Conservation (phyloP, 2,888 invertebrate species). For the Anarsia innoxiella region DNA sequence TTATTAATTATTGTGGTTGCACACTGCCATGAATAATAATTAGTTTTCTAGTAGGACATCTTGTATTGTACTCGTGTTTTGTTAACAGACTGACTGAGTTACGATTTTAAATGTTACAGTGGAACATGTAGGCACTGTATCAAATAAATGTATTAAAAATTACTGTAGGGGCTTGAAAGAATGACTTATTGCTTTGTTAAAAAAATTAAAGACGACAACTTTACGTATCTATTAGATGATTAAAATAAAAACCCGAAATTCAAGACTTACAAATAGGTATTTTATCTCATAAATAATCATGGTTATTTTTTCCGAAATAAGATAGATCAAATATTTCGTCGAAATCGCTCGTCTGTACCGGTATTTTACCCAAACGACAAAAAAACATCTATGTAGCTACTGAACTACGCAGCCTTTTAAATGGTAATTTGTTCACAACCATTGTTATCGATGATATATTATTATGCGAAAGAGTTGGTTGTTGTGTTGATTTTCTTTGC, state of each 20-base stretch:
- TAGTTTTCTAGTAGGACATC: constrained; percentile 36
- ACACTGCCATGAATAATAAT: constrained; percentile 53
- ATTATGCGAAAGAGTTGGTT: constrained; percentile 15
- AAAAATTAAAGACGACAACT: too few relatives aligned
- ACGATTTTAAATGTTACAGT: too few relatives aligned
- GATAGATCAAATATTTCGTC: too few relatives aligned
- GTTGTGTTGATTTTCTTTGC: constrained; percentile 18
- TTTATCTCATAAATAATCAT: too few relatives aligned
- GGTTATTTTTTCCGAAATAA: too few relatives aligned
- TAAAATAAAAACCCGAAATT: too few relatives aligned
- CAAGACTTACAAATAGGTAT: too few relatives aligned
- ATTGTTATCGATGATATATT: constrained; percentile 42
- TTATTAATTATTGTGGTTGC: constrained; percentile 68
- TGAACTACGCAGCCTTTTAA: constrained; percentile 59
- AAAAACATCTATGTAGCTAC: constrained; percentile 44
- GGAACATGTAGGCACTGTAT: too few relatives aligned
- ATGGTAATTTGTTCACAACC: constrained; percentile 49
- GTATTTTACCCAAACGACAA: constrained; percentile 28
- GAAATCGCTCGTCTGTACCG: constrained; percentile 28
- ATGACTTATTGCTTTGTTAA: too few relatives aligned
- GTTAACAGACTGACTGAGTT: constrained; percentile 29
- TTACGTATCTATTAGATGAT: too few relatives aligned
- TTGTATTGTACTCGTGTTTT: constrained; percentile 12
- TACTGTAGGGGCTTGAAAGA: too few relatives aligned
- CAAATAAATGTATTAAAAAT: too few relatives aligned